Conservation (phyloP, 64 coral and sea anemone genomes). For the Stichodactyla mertensii region DNA sequence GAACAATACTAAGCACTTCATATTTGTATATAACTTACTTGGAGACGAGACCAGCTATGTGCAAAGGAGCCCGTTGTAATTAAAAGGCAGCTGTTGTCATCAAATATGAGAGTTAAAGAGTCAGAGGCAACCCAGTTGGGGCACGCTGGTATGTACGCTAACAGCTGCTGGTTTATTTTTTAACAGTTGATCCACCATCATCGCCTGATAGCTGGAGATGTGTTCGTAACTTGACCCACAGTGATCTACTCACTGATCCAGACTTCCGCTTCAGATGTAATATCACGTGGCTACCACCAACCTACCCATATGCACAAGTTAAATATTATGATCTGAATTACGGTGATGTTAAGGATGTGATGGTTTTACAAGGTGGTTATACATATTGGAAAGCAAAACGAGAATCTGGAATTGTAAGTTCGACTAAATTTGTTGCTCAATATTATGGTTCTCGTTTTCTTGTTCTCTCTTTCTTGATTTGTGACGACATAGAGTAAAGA, state of each 20-base stretch:
- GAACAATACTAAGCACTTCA: too few species aligned
- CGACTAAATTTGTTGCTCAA: too few species aligned
- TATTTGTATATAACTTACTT: too few species aligned
- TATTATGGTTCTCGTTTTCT: too few species aligned
- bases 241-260: background rate
- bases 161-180: background rate
- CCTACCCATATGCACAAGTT: background rate
- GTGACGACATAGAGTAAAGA: too few species aligned
- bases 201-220: background rate
- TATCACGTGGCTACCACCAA: background rate
- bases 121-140: too few species aligned
- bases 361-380: background rate
- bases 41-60: too few species aligned
- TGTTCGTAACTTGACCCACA: background rate
- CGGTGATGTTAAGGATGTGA: background rate
- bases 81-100: too few species aligned
- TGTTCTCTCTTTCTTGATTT: too few species aligned
- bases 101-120: too few species aligned
- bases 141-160: too few species aligned
- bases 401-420: background rate
- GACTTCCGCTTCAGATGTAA: background rate
- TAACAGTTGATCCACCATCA: slow-evolving; percentile 4
- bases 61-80: too few species aligned
- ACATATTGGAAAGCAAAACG: background rate
- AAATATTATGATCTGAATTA: background rate